These are phyloP conservation scores for Eurytoma californica DNA, from an alignment of 2,888 invertebrate genomes.

Conservation along the genomic window DNA sequence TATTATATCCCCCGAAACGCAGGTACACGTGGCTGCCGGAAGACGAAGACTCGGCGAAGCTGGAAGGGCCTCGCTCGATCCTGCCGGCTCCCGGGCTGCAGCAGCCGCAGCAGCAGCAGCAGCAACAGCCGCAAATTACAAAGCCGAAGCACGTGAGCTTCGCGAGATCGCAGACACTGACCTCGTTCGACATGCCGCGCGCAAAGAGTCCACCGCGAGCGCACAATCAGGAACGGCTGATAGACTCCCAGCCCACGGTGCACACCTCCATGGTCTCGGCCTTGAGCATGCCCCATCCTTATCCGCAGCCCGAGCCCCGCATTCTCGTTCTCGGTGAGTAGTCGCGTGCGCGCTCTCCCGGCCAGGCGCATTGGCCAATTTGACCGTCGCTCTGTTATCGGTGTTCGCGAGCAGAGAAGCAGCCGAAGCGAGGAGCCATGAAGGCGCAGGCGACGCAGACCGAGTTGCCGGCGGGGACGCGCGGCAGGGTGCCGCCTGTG, in stretches of 20 bases:
- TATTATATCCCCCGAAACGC: not conserved
- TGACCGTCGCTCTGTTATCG: not conserved
- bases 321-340: slow-evolving; percentile 74
- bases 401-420: slow-evolving; percentile 79
- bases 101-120: slow-evolving; percentile 59
- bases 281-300: slow-evolving; percentile 61
- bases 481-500: slow-evolving; percentile 73
- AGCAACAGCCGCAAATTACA: slow-evolving; percentile 77
- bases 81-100: slow-evolving; percentile 61
- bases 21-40: slow-evolving; percentile 86
- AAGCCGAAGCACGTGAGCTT: slow-evolving; percentile 94
- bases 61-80: slow-evolving; percentile 82
- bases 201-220: slow-evolving; percentile 76
- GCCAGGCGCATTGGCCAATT: not conserved
- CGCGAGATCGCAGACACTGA: slow-evolving; percentile 90
- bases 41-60: slow-evolving; percentile 84
- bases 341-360: not conserved
- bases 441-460: slow-evolving; percentile 95
- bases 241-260: slow-evolving; percentile 72
- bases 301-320: slow-evolving; percentile 69
- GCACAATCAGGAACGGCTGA: slow-evolving; percentile 74
- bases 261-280: slow-evolving; percentile 65
- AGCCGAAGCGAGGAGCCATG: slow-evolving; percentile 87
- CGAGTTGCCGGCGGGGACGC: slow-evolving; percentile 83
- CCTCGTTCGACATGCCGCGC: slow-evolving; percentile 83